A percentile compares a stretch with the other conserved stretches of the same genome.
Evolutionary conservation across 2,888 invertebrate genomes (phyloP).

Genomic region (Dasysyrphus tricinctus): DNA sequence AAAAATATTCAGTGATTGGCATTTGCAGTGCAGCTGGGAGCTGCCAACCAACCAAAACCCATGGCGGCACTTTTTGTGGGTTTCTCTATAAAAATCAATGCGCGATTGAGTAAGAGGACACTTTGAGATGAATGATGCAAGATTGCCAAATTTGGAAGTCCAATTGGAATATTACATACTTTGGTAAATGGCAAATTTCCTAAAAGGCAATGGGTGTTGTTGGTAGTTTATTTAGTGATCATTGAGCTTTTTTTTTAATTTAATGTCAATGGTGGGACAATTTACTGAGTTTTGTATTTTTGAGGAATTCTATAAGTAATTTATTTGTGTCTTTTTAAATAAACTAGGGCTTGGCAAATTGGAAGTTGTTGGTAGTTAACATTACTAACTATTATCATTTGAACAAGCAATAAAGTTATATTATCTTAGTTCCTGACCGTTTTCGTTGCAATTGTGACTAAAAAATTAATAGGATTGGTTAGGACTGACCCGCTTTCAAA

Average conservation of each 20-base stretch:
- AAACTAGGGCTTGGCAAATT: conserved; percentile 9
- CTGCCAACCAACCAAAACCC: conserved; percentile 60
- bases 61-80: conserved; percentile 42
- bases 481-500: too few relatives aligned
- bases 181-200: conserved; percentile 64
- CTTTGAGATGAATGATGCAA: conserved; percentile 32
- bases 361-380: not conserved
- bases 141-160: conserved; percentile 62
- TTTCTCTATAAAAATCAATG: conserved; percentile 18
- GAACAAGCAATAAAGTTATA: too few relatives aligned
- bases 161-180: conserved; percentile 62
- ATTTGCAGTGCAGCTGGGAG: conserved; percentile 70
- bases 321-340: not conserved
- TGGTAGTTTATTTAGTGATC: conserved; percentile 51
- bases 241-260: not conserved
- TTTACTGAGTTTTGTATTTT: conserved; percentile 9
- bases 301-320: not conserved
- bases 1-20: conserved; percentile 57
- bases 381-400: not conserved
- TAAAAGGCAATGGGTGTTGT: conserved; percentile 59
- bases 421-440: too few relatives aligned
- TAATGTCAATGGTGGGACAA: conserved; percentile 32
- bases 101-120: conserved; percentile 53
- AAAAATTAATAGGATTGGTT: too few relatives aligned
- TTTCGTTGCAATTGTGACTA: too few relatives aligned